Conservation (phyloP, 2,113 vertebrate genomes). For the pig (Sus scrofa) region DNA sequence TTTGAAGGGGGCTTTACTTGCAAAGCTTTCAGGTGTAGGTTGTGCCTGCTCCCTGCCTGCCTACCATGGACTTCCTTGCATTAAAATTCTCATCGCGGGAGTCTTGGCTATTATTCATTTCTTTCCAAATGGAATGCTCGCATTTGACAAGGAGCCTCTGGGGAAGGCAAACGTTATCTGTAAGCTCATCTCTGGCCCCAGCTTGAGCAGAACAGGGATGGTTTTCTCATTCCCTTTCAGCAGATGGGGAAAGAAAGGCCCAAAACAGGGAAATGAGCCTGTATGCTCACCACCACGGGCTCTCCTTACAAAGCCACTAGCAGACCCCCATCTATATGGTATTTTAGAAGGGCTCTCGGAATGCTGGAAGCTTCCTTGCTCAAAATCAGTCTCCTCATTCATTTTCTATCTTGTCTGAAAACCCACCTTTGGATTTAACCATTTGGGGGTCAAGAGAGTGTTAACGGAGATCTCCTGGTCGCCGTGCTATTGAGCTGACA, state of each 20-base stretch:
- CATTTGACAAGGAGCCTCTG: neutral
- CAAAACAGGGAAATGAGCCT: neutral
- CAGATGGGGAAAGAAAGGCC: slow-evolving; percentile 52
- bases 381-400: neutral
- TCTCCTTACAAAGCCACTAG: neutral
- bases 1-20: neutral
- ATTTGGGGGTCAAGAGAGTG: neutral
- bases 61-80: neutral
- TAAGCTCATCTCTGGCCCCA: neutral
- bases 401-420: neutral
- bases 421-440: neutral
- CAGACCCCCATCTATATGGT: rapidly evolving
- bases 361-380: neutral
- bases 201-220: neutral
- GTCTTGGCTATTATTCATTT: neutral
- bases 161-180: neutral
- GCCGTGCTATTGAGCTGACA: rapidly evolving
- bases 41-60: neutral
- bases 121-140: slow-evolving; percentile 8
- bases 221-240: neutral
- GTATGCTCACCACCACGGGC: neutral
- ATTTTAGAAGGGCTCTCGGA: neutral
- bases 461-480: neutral
- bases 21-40: neutral
- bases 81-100: slow-evolving; percentile 15